Conservation (phyloP, 2,797 vertebrate genomes). For the Intellagama lesueurii region DNA sequence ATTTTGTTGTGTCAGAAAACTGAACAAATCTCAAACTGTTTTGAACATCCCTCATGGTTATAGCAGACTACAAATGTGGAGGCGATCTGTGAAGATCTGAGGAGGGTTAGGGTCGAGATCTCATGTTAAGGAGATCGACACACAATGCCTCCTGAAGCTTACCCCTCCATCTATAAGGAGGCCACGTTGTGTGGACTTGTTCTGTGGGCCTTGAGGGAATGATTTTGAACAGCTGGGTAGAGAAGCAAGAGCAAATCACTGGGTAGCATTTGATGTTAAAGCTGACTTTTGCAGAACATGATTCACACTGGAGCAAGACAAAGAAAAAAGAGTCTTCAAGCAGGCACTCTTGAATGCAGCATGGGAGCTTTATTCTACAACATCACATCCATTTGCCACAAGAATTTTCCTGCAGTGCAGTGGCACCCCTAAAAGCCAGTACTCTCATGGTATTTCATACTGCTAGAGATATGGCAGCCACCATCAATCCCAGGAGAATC, state of each 20-base stretch:
- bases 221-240: background rate
- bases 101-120: background rate
- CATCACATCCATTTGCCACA: background rate
- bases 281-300: background rate
- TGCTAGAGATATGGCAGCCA: background rate
- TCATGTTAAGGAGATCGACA: background rate
- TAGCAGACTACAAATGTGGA: background rate
- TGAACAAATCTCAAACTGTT: conserved; percentile 13
- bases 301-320: background rate
- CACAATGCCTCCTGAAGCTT: background rate
- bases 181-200: background rate
- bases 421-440: background rate
- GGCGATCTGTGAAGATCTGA: background rate
- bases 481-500: background rate
- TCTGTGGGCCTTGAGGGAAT: background rate
- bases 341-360: background rate
- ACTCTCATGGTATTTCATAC: background rate
- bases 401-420: background rate
- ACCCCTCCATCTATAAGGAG: background rate
- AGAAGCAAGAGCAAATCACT: background rate
- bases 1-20: conserved; percentile 9
- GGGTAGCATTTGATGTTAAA: background rate
- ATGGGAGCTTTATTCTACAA: background rate
- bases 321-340: background rate
- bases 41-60: background rate